These are phyloP conservation scores for Halichondria panicea DNA, from an alignment of 37 sponge, comb jelly and placozoan genomes.

Conservation along the genomic window DNA sequence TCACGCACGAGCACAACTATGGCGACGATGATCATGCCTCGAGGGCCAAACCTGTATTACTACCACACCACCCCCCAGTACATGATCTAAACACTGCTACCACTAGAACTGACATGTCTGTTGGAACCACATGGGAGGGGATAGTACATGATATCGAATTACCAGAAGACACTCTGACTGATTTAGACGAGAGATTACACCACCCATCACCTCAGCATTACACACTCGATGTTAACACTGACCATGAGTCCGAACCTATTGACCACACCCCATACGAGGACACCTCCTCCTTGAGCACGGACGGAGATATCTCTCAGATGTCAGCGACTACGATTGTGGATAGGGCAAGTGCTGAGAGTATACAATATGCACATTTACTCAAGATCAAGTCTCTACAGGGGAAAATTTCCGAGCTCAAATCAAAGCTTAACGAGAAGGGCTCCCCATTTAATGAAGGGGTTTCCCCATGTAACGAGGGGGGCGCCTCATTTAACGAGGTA, in stretches of 20 bases:
- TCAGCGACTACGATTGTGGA: not conserved
- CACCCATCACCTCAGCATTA: not conserved
- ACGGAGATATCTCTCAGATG: not conserved
- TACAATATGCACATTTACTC: conserved; percentile 1
- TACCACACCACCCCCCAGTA: no score
- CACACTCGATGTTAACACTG: not conserved
- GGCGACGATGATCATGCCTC: not conserved
- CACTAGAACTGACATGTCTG: no score
- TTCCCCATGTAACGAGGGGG: no score
- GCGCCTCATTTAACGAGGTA: not conserved
- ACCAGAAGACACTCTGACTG: no score
- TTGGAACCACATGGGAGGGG: no score
- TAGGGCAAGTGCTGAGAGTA: conserved; percentile 8
- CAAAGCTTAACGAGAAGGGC: not conserved
- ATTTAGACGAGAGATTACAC: no score
- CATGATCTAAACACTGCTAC: no score
- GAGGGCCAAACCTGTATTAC: no score
- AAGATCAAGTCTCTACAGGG: conserved; percentile 20
- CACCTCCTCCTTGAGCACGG: no score
- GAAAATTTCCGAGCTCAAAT: conserved; percentile 2
- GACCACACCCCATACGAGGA: no score
- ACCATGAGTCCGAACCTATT: not conserved
- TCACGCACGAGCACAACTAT: not conserved
- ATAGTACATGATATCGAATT: no score
- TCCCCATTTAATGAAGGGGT: not conserved